Conservation (phyloP, 2,113 vertebrate species). For the Cyrtonyx montezumae region DNA sequence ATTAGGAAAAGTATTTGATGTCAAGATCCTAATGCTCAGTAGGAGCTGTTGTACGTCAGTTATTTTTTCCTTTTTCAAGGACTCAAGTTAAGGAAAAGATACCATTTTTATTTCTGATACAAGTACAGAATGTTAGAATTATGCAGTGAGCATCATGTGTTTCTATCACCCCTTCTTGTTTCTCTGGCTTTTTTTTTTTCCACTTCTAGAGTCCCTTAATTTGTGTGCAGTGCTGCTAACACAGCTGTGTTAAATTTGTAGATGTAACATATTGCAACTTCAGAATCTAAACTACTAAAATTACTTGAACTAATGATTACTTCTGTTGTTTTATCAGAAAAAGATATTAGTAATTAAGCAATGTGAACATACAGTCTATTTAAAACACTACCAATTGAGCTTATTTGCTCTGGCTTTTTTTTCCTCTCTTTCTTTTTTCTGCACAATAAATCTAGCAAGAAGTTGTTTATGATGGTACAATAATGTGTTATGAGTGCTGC, state of each 20-base stretch:
- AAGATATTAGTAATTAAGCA: not conserved
- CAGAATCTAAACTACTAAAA: not conserved
- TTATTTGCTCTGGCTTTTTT: not conserved
- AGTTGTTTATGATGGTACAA: not conserved
- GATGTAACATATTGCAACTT: not conserved
- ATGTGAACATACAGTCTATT: not conserved
- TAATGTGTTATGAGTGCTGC: not conserved
- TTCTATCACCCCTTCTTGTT: not conserved
- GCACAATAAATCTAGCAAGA: not conserved
- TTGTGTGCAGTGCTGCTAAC: not conserved
- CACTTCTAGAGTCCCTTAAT: not conserved
- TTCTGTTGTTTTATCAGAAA: not conserved
- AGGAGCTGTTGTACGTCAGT: not conserved
- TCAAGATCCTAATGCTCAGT: not conserved
- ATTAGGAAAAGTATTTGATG: rapidly evolving
- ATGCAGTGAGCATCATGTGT: not conserved
- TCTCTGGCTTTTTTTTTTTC: not conserved
- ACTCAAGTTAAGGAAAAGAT: rapidly evolving
- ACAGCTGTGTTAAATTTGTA: not conserved
- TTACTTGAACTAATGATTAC: not conserved
- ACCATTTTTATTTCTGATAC: not conserved
- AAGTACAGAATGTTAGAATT: not conserved
- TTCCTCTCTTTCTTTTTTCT: not conserved
- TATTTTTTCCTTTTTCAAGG: not conserved
- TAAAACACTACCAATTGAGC: not conserved